phyloP scores from a whole-genome alignment of 2,888 invertebrate species.

The Agriopis aurantiaria region DNA sequence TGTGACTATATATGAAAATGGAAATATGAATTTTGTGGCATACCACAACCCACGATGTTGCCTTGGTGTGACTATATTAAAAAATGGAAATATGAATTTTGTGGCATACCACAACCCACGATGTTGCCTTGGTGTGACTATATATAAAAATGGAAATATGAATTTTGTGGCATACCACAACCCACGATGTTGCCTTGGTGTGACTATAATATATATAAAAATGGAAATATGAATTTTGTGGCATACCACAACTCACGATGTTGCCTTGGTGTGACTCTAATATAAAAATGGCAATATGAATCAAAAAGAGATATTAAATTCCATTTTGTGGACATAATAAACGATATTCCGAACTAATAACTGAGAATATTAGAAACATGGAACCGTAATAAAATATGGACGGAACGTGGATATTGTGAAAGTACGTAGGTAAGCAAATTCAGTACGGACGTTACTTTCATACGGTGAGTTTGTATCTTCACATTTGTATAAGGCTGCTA shows the following conservation, averaged over 20 bases:
- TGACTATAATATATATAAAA: too few relatives aligned
- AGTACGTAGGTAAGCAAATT: too few relatives aligned
- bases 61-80: too few relatives aligned
- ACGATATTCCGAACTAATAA: constrained; percentile 8
- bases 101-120: neutral
- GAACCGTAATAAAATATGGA: too few relatives aligned
- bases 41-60: neutral
- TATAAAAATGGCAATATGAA: constrained; percentile 6
- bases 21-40: neutral
- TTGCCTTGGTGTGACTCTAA: neutral
- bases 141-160: constrained; percentile 4
- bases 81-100: constrained; percentile 7
- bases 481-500: too few relatives aligned
- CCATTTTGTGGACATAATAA: neutral
- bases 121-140: neutral
- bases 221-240: too few relatives aligned
- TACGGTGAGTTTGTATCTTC: too few relatives aligned
- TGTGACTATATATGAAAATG: neutral
- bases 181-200: neutral
- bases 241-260: neutral
- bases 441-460: too few relatives aligned
- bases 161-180: neutral
- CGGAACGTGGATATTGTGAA: too few relatives aligned
- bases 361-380: constrained; percentile 6
- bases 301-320: neutral